These are phyloP conservation scores for Morpho helenor DNA, from an alignment of 2,888 invertebrate species.

Conservation along the genomic window DNA sequence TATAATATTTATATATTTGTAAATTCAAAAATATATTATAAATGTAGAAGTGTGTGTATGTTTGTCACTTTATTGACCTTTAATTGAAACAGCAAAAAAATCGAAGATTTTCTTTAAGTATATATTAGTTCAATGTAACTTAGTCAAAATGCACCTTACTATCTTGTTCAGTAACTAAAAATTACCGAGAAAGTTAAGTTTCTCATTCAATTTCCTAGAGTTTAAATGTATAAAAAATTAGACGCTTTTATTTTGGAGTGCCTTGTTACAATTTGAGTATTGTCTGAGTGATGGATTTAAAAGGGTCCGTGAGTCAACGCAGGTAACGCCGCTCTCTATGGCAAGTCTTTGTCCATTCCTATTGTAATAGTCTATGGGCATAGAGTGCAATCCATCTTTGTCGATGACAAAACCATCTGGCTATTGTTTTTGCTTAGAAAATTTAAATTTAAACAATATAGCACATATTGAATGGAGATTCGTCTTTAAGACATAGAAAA, in stretches of 20 bases:
- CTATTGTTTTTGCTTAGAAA: constrained; percentile 67
- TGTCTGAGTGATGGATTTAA: constrained; percentile 56
- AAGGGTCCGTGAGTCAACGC: constrained; percentile 52
- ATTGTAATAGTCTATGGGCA: constrained; percentile 51
- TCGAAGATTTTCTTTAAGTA: no score
- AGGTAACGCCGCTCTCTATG: constrained; percentile 59
- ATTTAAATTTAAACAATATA: constrained; percentile 64
- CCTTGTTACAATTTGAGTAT: constrained; percentile 39
- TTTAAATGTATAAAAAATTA: neutral
- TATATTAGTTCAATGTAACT: no score
- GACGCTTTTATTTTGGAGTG: constrained; percentile 5
- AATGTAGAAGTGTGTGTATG: no score
- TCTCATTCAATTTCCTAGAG: constrained; percentile 3
- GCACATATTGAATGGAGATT: constrained; percentile 44
- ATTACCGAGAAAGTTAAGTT: neutral
- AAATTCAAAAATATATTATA: no score
- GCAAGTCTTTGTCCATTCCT: constrained; percentile 52
- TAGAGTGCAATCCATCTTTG: constrained; percentile 62
- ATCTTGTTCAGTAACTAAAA: neutral
- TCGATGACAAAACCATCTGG: constrained; percentile 56
- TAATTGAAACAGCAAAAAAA: no score
- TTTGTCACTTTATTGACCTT: no score
- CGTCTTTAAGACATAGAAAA: neutral
- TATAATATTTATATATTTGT: no score
- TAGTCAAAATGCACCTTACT: no score